These are phyloP conservation scores for Chionodraco myersi DNA, from an alignment of 2,113 vertebrate species.

Conservation along the genomic window DNA sequence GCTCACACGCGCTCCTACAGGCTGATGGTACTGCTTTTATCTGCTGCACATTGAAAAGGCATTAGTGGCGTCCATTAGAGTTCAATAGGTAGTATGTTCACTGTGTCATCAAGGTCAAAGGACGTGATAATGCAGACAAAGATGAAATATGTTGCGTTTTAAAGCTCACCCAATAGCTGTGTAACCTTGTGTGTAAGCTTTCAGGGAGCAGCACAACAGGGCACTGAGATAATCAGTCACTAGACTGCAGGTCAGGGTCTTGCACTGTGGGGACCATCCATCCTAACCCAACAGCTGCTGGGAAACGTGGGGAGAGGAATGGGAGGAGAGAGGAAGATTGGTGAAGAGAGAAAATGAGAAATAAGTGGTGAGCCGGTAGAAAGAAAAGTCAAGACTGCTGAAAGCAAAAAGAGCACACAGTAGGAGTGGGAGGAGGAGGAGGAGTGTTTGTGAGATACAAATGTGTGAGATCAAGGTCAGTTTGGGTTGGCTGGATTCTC, in stretches of 20 bases:
- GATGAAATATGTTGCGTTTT: constrained; percentile 61
- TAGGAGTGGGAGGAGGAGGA: constrained; percentile 34
- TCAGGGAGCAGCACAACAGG: constrained; percentile 62
- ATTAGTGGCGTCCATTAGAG: constrained; percentile 42
- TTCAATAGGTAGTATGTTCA: constrained; percentile 54
- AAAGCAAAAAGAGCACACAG: constrained; percentile 36
- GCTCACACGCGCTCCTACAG: constrained; percentile 26
- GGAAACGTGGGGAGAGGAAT: constrained; percentile 60
- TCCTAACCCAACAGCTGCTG: constrained; percentile 79
- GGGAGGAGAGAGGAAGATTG: constrained; percentile 48
- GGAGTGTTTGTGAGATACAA: constrained; percentile 28
- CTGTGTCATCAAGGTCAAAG: constrained; percentile 66
- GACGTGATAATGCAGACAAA: constrained; percentile 52
- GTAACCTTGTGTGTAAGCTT: constrained; percentile 66
- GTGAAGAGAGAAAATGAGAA: neutral
- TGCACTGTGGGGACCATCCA: constrained; percentile 74
- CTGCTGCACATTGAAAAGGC: constrained; percentile 48
- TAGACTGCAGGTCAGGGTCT: constrained; percentile 76
- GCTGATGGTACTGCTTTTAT: constrained; percentile 50
- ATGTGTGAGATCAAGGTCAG: constrained; percentile 52
- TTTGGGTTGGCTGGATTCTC: constrained; percentile 50
- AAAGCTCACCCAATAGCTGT: constrained; percentile 46
- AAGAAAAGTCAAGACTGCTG: constrained; percentile 62
- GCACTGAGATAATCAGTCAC: constrained; percentile 80
- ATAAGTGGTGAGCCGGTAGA: constrained; percentile 32